phyloP scores from a whole-genome alignment of 2,888 invertebrate species.

The Hyalella azteca region DNA sequence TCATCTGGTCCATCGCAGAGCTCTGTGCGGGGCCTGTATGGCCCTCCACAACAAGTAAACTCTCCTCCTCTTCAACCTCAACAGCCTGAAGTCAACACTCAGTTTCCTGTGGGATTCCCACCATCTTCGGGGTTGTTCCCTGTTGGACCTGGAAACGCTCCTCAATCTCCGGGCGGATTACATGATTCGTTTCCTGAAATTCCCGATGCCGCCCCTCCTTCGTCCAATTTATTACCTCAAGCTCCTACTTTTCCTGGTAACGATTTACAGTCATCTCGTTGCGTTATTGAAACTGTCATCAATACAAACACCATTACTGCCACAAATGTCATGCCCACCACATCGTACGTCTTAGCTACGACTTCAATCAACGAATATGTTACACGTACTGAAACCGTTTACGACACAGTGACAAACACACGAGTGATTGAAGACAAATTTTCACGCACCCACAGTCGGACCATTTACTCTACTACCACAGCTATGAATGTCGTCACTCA shows the following conservation, averaged over 20 bases:
- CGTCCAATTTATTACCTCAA: not conserved
- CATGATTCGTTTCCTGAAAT: not conserved
- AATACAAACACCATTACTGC: not conserved
- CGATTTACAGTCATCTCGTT: not conserved
- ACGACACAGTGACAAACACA: not conserved
- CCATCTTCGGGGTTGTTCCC: not conserved
- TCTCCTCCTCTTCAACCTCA: not conserved
- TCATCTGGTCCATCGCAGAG: not conserved
- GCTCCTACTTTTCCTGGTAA: not conserved
- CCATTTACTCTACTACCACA: not conserved
- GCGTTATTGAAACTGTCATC: not conserved
- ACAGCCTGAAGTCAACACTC: not conserved
- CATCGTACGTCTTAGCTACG: not conserved
- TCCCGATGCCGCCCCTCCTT: not conserved
- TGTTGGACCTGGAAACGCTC: not conserved
- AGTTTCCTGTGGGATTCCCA: not conserved
- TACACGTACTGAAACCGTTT: not conserved
- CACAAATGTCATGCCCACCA: not conserved
- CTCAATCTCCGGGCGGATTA: not conserved
- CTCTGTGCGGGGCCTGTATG: not conserved
- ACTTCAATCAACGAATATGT: not conserved
- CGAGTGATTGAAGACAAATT: slow-evolving; percentile 1
- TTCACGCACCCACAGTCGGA: not conserved
- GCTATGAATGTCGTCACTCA: not conserved
- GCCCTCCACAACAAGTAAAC: not conserved